phyloP scores from a whole-genome alignment of 2,113 vertebrate genomes.

The Kryptolebias marmoratus region DNA sequence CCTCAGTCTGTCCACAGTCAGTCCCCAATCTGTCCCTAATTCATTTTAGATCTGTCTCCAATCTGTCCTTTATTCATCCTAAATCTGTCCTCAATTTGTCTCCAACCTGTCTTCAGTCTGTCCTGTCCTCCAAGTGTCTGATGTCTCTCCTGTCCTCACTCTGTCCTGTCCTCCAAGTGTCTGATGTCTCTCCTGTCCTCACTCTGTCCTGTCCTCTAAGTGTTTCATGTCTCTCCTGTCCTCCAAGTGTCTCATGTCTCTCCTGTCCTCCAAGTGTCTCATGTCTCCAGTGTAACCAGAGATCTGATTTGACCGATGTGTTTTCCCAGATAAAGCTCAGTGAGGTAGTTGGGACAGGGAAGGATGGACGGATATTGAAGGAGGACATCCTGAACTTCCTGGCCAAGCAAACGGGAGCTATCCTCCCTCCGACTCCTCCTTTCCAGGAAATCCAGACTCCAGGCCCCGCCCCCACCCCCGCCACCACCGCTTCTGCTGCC shows the following conservation, averaged over 20 bases:
- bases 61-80: too few species aligned
- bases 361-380: slow-evolving; percentile 94
- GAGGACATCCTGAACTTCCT: slow-evolving; percentile 96
- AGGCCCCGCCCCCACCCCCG: slow-evolving; percentile 33
- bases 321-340: slow-evolving; percentile 91
- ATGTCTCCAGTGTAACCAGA: background rate
- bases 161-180: background rate
- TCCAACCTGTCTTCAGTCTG: background rate
- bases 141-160: too few species aligned
- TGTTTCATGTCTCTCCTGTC: background rate
- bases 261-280: background rate
- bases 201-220: background rate
- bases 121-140: background rate
- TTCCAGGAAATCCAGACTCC: slow-evolving; percentile 86
- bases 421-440: slow-evolving; percentile 88
- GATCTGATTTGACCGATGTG: background rate
- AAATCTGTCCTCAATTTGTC: too few species aligned
- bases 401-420: slow-evolving; percentile 95
- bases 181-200: background rate
- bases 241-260: too few species aligned
- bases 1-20: too few species aligned
- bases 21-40: too few species aligned
- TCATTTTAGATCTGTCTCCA: too few species aligned
- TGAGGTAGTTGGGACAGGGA: slow-evolving; percentile 95
- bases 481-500: slow-evolving; percentile 35